Percentiles rank a stretch among this genome's conserved stretches.
phyloP scores from a whole-genome alignment of 2,113 vertebrate species.

The Pipa parva region DNA sequence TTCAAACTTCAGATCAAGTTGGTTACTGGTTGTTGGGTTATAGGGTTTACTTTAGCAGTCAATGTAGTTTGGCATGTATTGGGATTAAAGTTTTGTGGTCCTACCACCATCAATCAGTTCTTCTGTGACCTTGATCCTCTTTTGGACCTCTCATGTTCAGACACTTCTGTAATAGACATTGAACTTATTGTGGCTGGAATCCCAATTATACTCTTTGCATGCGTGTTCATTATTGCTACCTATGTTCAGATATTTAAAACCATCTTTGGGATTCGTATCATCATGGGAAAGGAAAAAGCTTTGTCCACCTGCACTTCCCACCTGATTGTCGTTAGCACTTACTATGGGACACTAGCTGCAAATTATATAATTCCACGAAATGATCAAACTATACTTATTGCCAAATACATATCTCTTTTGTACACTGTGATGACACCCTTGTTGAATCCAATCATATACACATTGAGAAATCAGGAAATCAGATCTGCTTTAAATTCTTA shows the following conservation, averaged over 20 bases:
- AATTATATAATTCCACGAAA: not conserved
- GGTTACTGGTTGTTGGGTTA: not conserved
- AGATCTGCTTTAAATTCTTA: too few species aligned
- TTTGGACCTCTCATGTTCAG: constrained; percentile 5
- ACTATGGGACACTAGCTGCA: not conserved
- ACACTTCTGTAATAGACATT: constrained; percentile 26
- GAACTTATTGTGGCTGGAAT: constrained; percentile 15
- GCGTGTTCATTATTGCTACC: not conserved
- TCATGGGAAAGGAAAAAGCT: not conserved
- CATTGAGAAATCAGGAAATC: not conserved
- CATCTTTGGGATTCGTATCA: not conserved
- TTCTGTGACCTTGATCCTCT: constrained; percentile 10
- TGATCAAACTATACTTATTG: not conserved
- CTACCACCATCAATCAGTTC: constrained; percentile 2
- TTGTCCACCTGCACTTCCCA: constrained; percentile 10
- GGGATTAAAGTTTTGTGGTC: constrained; percentile 3
- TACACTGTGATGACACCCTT: not conserved
- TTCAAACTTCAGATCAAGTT: not conserved
- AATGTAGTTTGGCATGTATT: not conserved
- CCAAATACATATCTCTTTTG: not conserved
- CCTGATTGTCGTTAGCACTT: not conserved
- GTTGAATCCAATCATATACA: not conserved
- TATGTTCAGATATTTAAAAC: constrained; percentile 3
- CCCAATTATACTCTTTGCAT: not conserved
- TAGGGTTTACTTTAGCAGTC: not conserved